Conservation (phyloP, 2,888 invertebrate species). For the Oxyteleia sp. region DNA sequence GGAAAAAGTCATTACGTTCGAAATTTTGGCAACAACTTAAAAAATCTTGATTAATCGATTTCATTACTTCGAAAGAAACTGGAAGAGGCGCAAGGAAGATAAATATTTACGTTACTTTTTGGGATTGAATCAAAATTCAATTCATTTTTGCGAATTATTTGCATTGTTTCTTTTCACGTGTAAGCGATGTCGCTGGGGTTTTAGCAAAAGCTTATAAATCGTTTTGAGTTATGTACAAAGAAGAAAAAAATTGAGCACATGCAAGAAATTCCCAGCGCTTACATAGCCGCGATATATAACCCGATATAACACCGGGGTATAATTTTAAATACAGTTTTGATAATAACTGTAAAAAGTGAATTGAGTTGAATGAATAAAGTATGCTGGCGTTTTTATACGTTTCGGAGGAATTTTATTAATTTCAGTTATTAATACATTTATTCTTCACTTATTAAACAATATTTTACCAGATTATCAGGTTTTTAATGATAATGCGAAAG, state of each 20-base stretch:
- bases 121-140: slow-evolving; percentile 16
- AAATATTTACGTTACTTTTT: neutral
- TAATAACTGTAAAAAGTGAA: slow-evolving; percentile 24
- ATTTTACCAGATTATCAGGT: no score
- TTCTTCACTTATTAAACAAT: no score
- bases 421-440: no score
- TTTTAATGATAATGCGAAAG: no score
- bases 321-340: slow-evolving; percentile 33
- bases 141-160: slow-evolving; percentile 44
- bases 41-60: neutral
- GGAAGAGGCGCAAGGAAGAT: neutral
- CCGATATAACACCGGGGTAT: slow-evolving; percentile 18
- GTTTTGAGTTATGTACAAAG: slow-evolving; percentile 46
- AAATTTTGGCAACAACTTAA: neutral
- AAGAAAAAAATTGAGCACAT: slow-evolving; percentile 48
- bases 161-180: slow-evolving; percentile 18
- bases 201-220: slow-evolving; percentile 54
- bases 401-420: no score
- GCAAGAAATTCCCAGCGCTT: slow-evolving; percentile 14
- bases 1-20: neutral
- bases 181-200: slow-evolving; percentile 21
- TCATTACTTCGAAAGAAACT: neutral
- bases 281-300: slow-evolving; percentile 37
- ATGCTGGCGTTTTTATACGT: no score
- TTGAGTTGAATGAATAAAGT: neutral